Evolutionary conservation across 1,140 invertebrate species (phyloP).

Genomic region (Meteorus sp.): DNA sequence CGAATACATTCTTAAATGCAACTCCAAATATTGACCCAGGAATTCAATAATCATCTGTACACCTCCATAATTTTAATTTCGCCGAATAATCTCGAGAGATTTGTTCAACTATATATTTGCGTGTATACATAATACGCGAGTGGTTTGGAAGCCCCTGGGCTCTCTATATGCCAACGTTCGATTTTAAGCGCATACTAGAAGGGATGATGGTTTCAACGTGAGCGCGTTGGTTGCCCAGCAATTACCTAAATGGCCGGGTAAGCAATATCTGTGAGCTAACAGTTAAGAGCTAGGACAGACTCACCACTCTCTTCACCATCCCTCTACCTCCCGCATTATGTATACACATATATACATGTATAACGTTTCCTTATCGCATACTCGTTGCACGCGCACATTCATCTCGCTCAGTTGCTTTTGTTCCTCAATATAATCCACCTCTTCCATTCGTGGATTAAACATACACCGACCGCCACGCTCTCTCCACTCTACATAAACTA

Average conservation of each 20-base stretch:
- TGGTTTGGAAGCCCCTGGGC: slow-evolving; percentile 16
- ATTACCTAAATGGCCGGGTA: slow-evolving; percentile 61
- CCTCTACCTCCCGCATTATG: slow-evolving; percentile 25
- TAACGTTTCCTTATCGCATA: no score
- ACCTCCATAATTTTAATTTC: no score
- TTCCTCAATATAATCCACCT: no score
- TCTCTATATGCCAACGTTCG: slow-evolving; percentile 37
- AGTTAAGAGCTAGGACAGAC: slow-evolving; percentile 1
- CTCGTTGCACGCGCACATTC: no score
- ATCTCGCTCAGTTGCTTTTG: no score
- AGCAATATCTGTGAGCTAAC: slow-evolving; percentile 49
- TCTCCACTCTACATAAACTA: no score
- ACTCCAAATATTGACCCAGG: no score
- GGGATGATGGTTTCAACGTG: slow-evolving; percentile 17
- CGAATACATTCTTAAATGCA: no score
- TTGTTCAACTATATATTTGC: neutral
- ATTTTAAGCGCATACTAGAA: slow-evolving; percentile 32
- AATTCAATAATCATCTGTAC: no score
- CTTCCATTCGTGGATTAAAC: no score
- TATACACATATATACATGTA: no score
- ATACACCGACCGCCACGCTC: no score
- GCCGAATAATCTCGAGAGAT: neutral
- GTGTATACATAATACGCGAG: neutral
- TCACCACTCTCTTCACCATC: slow-evolving; percentile 24
- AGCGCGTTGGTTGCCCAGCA: slow-evolving; percentile 53